phyloP scores from a whole-genome alignment of 2,888 invertebrate genomes.

The Noctua fimbriata region DNA sequence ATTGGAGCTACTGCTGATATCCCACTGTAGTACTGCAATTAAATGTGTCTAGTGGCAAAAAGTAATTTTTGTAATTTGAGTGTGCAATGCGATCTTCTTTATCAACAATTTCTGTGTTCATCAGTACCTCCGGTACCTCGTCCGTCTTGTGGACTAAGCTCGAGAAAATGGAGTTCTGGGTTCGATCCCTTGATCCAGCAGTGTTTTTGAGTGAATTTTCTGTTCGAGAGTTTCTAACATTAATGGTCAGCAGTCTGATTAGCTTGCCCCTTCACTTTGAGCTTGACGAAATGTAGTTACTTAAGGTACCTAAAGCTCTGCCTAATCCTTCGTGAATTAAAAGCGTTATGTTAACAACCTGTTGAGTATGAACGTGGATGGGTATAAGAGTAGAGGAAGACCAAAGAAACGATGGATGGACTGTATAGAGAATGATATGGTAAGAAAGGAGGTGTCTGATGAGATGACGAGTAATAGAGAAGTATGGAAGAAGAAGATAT shows the following conservation, averaged over 20 bases:
- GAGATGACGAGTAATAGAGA: too few relatives aligned
- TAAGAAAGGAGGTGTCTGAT: too few relatives aligned
- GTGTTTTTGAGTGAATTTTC: background rate
- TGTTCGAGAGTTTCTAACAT: background rate
- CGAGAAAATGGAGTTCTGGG: background rate
- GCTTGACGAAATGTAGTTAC: background rate
- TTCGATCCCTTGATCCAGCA: background rate
- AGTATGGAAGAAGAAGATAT: too few relatives aligned
- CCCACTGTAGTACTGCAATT: background rate
- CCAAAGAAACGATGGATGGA: too few relatives aligned
- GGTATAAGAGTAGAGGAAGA: too few relatives aligned
- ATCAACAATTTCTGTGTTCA: background rate
- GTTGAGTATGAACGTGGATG: background rate
- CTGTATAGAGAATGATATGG: too few relatives aligned
- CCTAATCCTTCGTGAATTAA: too few relatives aligned
- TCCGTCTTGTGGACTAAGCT: background rate
- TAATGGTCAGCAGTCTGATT: background rate
- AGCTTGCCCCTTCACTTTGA: background rate
- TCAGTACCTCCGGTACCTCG: background rate
- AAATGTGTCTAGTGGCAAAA: background rate
- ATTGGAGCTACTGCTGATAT: constrained; percentile 45
- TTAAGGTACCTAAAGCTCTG: too few relatives aligned
- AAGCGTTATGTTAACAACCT: background rate
- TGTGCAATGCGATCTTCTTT: constrained; percentile 21
- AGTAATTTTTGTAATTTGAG: constrained; percentile 6